Conservation (phyloP, 2,888 invertebrate species). For the Candidula unifasciata region DNA sequence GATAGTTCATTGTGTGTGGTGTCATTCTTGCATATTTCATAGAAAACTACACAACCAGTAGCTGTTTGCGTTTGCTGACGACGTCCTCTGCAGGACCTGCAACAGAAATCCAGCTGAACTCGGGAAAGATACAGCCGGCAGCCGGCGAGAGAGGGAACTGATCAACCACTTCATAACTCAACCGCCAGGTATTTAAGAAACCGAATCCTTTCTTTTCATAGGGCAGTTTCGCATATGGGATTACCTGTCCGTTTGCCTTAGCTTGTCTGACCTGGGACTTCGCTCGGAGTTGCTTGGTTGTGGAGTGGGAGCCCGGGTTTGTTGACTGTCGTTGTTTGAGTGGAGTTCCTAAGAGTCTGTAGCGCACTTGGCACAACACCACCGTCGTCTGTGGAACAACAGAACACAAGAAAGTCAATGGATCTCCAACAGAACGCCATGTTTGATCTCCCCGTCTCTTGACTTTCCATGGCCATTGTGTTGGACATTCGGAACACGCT, state of each 20-base stretch:
- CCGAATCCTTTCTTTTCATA: neutral
- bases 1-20: too few species aligned
- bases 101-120: too few species aligned
- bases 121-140: too few species aligned
- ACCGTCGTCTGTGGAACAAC: constrained; percentile 11
- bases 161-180: too few species aligned
- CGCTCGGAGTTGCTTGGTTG: neutral
- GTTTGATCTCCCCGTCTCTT: constrained; percentile 12
- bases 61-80: too few species aligned
- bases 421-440: constrained; percentile 38
- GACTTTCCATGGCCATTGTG: constrained; percentile 29
- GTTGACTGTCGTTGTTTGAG: constrained; percentile 38
- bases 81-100: too few species aligned
- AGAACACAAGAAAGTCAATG: constrained; percentile 35
- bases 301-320: neutral
- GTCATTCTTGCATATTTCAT: too few species aligned
- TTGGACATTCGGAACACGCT: constrained; percentile 33
- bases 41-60: too few species aligned
- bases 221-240: neutral
- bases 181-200: too few species aligned
- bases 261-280: neutral
- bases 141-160: too few species aligned
- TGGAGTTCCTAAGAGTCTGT: neutral
- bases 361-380: constrained; percentile 35
- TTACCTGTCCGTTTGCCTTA: neutral